phyloP scores from a whole-genome alignment of 2,113 vertebrate genomes.

The Percopsis transmontana region DNA sequence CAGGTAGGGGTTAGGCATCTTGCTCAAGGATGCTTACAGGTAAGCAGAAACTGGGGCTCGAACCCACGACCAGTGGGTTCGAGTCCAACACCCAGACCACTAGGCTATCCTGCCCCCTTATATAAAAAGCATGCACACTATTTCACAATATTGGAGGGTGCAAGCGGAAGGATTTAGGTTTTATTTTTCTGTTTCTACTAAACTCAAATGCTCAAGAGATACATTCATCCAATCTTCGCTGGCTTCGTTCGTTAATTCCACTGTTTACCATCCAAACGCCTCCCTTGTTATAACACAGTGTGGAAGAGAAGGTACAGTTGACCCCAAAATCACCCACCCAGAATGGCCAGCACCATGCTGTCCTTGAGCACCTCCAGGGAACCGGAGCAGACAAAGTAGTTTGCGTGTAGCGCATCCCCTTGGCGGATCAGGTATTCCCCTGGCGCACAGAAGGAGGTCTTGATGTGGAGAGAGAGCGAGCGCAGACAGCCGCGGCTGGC shows the following conservation, averaged over 20 bases:
- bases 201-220: neutral
- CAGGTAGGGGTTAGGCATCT: too few relatives aligned
- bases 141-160: neutral
- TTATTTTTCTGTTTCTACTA: neutral
- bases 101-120: neutral
- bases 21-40: too few relatives aligned
- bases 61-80: neutral
- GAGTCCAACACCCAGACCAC: too few relatives aligned
- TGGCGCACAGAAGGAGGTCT: constrained; percentile 93
- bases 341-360: constrained; percentile 90
- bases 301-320: neutral
- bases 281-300: neutral
- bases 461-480: constrained; percentile 94
- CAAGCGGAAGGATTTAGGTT: neutral
- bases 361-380: constrained; percentile 95
- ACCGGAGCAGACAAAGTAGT: constrained; percentile 95
- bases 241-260: too few relatives aligned
- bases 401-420: constrained; percentile 91
- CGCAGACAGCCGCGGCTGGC: constrained; percentile 94
- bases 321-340: constrained; percentile 81
- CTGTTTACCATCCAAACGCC: neutral
- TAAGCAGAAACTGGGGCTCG: neutral
- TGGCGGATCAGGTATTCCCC: constrained; percentile 94
- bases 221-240: neutral
- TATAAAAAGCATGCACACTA: neutral